These are phyloP conservation scores for Gymnorhina tibicen DNA, from an alignment of 2,113 vertebrate species.

Conservation along the genomic window DNA sequence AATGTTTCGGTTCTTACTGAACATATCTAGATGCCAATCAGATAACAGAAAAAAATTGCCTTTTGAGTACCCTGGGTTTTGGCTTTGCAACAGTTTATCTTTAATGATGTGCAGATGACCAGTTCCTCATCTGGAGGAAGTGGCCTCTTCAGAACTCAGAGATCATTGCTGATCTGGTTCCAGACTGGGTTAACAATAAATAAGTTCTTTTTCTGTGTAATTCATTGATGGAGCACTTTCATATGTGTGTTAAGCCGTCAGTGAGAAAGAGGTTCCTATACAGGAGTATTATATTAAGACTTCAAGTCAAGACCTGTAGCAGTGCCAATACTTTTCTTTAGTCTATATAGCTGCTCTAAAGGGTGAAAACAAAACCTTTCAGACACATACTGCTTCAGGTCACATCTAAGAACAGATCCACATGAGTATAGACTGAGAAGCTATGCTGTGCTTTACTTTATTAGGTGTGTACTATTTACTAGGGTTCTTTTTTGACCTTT, in stretches of 20 bases:
- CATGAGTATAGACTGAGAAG: background rate
- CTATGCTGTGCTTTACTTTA: background rate
- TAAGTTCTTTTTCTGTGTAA: background rate
- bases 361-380: background rate
- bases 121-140: background rate
- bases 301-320: background rate
- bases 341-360: background rate
- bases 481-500: background rate
- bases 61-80: background rate
- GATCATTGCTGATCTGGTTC: background rate
- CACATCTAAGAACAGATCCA: background rate
- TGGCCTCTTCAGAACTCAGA: background rate
- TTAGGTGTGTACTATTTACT: background rate
- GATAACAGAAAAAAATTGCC: background rate
- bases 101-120: background rate
- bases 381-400: background rate
- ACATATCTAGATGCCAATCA: background rate
- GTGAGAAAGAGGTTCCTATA: background rate
- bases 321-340: background rate
- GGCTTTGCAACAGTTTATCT: background rate
- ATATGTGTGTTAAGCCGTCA: background rate
- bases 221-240: background rate
- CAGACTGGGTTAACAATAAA: background rate
- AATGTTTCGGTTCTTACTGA: background rate
- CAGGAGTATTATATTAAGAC: background rate